Evolutionary conservation across 2,888 invertebrate species (phyloP).

Genomic region (Abrostola triplasia): DNA sequence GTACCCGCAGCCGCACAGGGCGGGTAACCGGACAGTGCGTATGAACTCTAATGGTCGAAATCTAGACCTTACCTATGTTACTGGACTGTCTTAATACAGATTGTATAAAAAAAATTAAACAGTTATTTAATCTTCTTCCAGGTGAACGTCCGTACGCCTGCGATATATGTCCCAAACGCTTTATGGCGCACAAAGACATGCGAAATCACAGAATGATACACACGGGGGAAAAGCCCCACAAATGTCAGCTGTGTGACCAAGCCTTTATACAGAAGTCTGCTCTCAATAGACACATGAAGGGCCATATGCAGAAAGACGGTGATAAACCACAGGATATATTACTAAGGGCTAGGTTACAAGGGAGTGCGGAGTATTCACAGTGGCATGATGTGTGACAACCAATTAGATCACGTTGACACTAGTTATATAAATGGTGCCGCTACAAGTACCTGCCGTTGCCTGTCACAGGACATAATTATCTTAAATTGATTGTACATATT

Average conservation of each 20-base stretch:
- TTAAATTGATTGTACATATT: background rate
- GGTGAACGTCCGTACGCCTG: slow-evolving; percentile 94
- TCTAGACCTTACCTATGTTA: too few relatives aligned
- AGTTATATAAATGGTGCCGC: slow-evolving; percentile 1
- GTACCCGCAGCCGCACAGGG: too few relatives aligned
- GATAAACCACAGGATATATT: slow-evolving; percentile 48
- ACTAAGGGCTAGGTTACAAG: slow-evolving; percentile 44
- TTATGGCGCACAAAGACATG: slow-evolving; percentile 97
- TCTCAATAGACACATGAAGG: slow-evolving; percentile 96
- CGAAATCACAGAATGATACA: slow-evolving; percentile 97
- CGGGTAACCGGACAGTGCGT: too few relatives aligned
- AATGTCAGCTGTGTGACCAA: slow-evolving; percentile 95
- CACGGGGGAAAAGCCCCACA: slow-evolving; percentile 96
- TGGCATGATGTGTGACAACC: slow-evolving; percentile 42
- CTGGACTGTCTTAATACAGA: too few relatives aligned
- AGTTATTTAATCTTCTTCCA: slow-evolving; percentile 52
- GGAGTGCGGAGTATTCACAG: slow-evolving; percentile 37
- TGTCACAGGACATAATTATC: too few relatives aligned
- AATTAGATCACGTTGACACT: background rate
- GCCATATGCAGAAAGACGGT: slow-evolving; percentile 63
- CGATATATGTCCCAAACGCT: slow-evolving; percentile 96
- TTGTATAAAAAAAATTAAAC: background rate
- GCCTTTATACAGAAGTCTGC: slow-evolving; percentile 98
- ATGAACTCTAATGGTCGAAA: too few relatives aligned
- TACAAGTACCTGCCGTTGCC: slow-evolving; percentile 30